Evolutionary conservation across 2,113 vertebrate species (phyloP), one percentile per base, ranked within the genome.

Genomic region (Rynchops niger): DNA sequence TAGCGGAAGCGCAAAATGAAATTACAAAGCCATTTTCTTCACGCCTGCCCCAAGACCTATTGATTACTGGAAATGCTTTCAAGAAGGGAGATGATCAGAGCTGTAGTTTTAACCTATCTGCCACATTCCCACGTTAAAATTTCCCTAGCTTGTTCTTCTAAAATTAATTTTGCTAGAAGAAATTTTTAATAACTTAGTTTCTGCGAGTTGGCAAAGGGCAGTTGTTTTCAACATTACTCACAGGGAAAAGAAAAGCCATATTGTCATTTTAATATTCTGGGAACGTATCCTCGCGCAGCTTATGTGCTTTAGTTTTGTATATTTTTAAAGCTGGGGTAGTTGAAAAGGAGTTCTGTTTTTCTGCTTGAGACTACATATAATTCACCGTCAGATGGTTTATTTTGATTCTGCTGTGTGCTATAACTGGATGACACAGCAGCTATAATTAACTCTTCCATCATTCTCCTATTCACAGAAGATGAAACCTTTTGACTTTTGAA

Each of bases 391-490:
- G 81, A 84, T 84, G 88, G 93, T 88, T 91, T 95, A 82, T 92
- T 97, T 95, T 95, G 93, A 72, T 95, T 86, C 73, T 86, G 86
- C 91, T 89, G 20, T 73, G 79, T 93, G 88, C 91, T 95, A 9
- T 86, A 83, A 81, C 88, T 83, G 92, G 77, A 62, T 95, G 94
- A 79, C 94, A 89, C 30, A 63, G 94, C 92, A 92, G 72, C 97
- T 97, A 69, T 87, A 94, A 97, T 95, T 95, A 96, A 95, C 95
- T 95, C 91, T 82, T 95, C 91, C 90, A 94, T 96, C 94, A 90
- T 88, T 77, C 83, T 82, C 71, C 92, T 82, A 52, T 76, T 95
- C 94, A 84, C 78, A 73, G 70, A 90, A 62, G 34, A 84, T 73
- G n/a, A 81, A 93, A 97, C 92, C 89, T 86, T 95, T 92, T 90